Percentiles rank a stretch among this genome's conserved stretches.
Evolutionary conservation across 1,140 invertebrate genomes (phyloP).

Genomic region (Drosophila ogumai): DNA sequence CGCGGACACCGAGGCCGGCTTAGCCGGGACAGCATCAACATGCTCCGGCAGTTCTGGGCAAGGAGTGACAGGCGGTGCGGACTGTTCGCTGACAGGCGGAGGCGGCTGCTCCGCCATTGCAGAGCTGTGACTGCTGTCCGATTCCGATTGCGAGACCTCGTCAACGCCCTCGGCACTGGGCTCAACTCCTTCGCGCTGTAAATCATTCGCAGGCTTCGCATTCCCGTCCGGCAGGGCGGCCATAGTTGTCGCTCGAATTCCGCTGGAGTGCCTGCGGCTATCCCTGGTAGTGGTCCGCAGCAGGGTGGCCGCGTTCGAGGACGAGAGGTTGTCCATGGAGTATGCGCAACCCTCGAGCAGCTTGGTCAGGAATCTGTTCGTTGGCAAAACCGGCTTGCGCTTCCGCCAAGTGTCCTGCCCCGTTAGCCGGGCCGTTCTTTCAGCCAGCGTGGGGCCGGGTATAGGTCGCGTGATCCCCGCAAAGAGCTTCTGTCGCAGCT

Average conservation of each 20-base stretch:
- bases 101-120: neutral
- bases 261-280: constrained; percentile 22
- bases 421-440: neutral
- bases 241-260: constrained; percentile 20
- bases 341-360: constrained; percentile 82
- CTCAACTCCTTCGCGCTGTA: constrained; percentile 28
- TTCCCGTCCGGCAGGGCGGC: constrained; percentile 18
- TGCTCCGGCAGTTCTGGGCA: constrained; percentile 2
- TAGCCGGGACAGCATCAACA: constrained; percentile 33
- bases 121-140: constrained; percentile 31
- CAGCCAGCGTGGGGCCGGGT: constrained; percentile 1
- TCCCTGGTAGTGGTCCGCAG: constrained; percentile 36
- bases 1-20: constrained; percentile 29
- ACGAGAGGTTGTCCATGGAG: constrained; percentile 83
- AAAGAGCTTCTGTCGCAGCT: constrained; percentile 74
- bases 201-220: constrained; percentile 54
- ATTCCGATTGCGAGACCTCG: constrained; percentile 20
- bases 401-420: constrained; percentile 64
- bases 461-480: constrained; percentile 53
- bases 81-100: constrained; percentile 4
- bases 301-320: constrained; percentile 51
- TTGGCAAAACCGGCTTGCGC: constrained; percentile 46
- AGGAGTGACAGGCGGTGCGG: constrained; percentile 10
- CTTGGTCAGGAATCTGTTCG: constrained; percentile 85
- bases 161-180: constrained; percentile 17